Evolutionary conservation across 2,888 invertebrate genomes (phyloP), one percentile per base, ranked within the genome.

Genomic region (Monopis laevigella): DNA sequence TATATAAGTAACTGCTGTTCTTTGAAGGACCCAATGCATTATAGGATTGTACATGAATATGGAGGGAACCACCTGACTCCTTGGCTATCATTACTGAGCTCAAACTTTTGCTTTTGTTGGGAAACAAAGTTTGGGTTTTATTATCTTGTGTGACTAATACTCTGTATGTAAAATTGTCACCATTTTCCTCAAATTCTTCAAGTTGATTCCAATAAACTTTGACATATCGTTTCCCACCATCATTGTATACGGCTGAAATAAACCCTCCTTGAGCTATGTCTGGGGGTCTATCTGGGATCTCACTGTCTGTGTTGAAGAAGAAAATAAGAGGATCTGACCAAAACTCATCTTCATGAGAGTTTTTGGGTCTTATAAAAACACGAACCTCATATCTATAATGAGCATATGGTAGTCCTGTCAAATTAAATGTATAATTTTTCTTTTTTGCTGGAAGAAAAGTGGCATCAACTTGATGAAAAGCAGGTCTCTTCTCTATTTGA

Each of bases 201-300:
- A 93, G 82, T 48, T 88, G 84, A 57, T 90, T 87, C 93, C 93
- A 94, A 62, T 92, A 93, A 14, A 93, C 71, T 59, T 86, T 86
- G 29, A 92, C 74, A 41, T 86, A 82, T 47, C 88, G 77, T 45
- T 81, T 80, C 5, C 12, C n/a, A 27, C 14, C 11, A 27, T 69
- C 64, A 13, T 80, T 71, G 53, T 64, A 82, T 40, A 63, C 63
- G 68, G 72, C 68, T 48, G 87, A 82, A 60, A 89, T 86, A 60
- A 92, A 93, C 54, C 89, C 88, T 28, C 93, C 93, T 11, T 86
- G 74, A 47, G 86, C 86, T 2, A 88, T 86, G 39, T 82, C 82
- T 1, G 93, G 93, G 21, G 93, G 85, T 21, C 82, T 71, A 12
- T 77, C 82, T 2, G 93, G 93, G 43, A 46, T 64, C 47, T 78